Percentiles rank a stretch among this genome's conserved stretches.
Evolutionary conservation across 2,888 invertebrate genomes (phyloP).

Genomic region (Azorinus chamasolen): DNA sequence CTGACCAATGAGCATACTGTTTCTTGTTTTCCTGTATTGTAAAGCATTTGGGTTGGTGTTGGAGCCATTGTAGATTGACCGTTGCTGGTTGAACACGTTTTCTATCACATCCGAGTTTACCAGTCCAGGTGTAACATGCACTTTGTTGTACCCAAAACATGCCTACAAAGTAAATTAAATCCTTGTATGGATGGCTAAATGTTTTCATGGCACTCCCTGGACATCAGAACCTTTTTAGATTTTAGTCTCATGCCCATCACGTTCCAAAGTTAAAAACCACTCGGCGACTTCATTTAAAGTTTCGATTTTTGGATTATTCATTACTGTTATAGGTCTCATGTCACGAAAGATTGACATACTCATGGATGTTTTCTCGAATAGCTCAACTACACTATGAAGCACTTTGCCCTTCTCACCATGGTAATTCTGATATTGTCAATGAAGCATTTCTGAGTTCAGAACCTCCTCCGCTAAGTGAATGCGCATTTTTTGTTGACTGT

Average conservation of each 20-base stretch:
- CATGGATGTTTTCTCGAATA: slow-evolving; percentile 28
- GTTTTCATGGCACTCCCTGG: slow-evolving; percentile 52
- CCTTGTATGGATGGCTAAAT: slow-evolving; percentile 50
- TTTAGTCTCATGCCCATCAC: not conserved
- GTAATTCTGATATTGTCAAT: slow-evolving; percentile 29
- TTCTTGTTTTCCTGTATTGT: slow-evolving; percentile 38
- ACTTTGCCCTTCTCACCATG: slow-evolving; percentile 33
- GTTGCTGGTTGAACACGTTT: slow-evolving; percentile 58
- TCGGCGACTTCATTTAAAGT: slow-evolving; percentile 14
- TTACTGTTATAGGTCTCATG: slow-evolving; percentile 23
- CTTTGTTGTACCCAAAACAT: not conserved
- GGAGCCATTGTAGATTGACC: slow-evolving; percentile 58
- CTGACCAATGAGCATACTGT: slow-evolving; percentile 53
- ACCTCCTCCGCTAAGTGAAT: slow-evolving; percentile 63
- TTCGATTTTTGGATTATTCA: slow-evolving; percentile 24
- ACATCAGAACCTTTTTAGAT: slow-evolving; percentile 26
- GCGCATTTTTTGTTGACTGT: slow-evolving; percentile 47
- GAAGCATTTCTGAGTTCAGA: slow-evolving; percentile 47
- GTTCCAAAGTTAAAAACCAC: slow-evolving; percentile 12
- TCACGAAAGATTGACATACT: slow-evolving; percentile 32
- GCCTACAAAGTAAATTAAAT: slow-evolving; percentile 45
- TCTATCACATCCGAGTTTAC: slow-evolving; percentile 64
- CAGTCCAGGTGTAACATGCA: slow-evolving; percentile 38
- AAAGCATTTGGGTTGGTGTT: slow-evolving; percentile 56
- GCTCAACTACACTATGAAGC: slow-evolving; percentile 39